phyloP scores from a whole-genome alignment of 2,797 vertebrate genomes.

The Coilia nasus region DNA sequence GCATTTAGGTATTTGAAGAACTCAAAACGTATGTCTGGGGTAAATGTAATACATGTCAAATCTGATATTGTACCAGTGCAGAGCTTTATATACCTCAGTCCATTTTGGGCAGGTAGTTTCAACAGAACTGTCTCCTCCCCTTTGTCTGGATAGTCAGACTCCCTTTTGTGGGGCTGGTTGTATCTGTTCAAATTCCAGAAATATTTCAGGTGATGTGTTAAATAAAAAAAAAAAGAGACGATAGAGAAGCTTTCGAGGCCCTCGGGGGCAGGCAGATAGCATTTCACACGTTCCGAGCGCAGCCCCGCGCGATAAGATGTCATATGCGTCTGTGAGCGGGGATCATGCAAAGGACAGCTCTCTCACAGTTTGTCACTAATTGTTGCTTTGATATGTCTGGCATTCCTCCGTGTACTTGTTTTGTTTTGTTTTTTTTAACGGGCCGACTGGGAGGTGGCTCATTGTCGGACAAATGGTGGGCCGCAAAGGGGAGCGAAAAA shows the following conservation, averaged over 20 bases:
- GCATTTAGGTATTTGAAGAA: neutral
- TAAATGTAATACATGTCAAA: neutral
- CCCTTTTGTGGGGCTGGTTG: conserved; percentile 35
- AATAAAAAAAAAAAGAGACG: neutral
- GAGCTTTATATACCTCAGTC: neutral
- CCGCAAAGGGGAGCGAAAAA: neutral
- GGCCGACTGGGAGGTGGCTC: neutral
- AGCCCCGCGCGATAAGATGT: conserved; percentile 37
- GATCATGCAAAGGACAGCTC: conserved; percentile 29
- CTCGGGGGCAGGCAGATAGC: neutral
- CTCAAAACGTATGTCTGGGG: neutral
- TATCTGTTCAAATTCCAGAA: conserved; percentile 54
- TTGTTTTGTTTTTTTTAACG: neutral
- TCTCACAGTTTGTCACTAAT: conserved; percentile 53
- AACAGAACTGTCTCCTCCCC: neutral
- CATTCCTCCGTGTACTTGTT: neutral
- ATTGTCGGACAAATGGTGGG: neutral
- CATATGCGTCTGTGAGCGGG: conserved; percentile 39
- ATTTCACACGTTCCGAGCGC: neutral
- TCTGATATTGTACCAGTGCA: neutral
- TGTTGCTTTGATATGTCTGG: conserved; percentile 46
- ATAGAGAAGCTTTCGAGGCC: neutral
- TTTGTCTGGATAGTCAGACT: neutral
- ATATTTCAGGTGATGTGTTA: conserved; percentile 37
- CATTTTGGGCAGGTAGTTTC: neutral